Base-by-base conservation (phyloP, 2,888 invertebrate genomes). In the Halictus quadricinctus region DNA sequence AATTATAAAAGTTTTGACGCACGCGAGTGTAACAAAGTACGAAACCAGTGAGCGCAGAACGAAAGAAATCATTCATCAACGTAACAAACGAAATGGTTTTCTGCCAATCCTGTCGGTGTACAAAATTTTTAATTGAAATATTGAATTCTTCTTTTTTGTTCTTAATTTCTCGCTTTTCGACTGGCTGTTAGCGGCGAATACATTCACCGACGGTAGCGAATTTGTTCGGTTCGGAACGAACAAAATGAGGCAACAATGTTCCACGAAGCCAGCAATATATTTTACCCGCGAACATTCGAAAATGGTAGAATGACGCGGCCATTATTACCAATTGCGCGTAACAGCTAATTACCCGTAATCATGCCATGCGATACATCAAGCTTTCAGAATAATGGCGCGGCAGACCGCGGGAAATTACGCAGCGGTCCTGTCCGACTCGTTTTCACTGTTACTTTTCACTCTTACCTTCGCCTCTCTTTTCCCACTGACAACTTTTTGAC, bases 331-430 rank as follows among this genome's bases (percentile, higher is more conserved):
- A 91, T 91, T 91, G 90, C 88, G 88, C 88, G 90, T 89, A 90
- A 88, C 89, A 86, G 88, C 88, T 92, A 92, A 92, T 92, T 92
- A 90, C 87, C 88, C 86, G 89, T 91, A 92, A 92, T 92, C 91
- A 91, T 86, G 81, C 83, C 80, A 50, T 83, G 88, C 88, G 88
- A 91, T 92, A 90, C 89, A 92, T 92, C 91, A 92, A 91, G 87
- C 87, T 90, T 88, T 88, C 88, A 88, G 89, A 88, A 91, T 92
- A 92, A 92, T 90, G 87, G 90, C 84, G 84, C 80, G 88, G 78
- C 54, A 74, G 72, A 83, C 82, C 85, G 73, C 85, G 84, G 85
- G 83, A 87, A 88, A 91, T 88, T 88, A 76, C 80, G 83, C 73
- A 69, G 75, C 77, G 73, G 76, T 54, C 64, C 76, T 75, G 50